These are phyloP conservation scores for Eriosoma lanigerum DNA, from an alignment of 1,140 invertebrate genomes.

Conservation along the genomic window DNA sequence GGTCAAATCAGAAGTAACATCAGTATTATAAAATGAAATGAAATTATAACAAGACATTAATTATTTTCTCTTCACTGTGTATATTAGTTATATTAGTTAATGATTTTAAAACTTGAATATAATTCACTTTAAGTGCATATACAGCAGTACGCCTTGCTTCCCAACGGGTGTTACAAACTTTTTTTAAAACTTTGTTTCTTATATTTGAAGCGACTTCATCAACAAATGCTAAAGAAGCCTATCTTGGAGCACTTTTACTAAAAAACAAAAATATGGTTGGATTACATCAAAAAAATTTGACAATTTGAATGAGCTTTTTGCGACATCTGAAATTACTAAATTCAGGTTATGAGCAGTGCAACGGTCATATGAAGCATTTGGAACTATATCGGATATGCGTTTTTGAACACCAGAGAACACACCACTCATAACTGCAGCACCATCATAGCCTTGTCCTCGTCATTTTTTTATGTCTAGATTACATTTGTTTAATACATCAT, in stretches of 20 bases:
- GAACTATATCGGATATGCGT: not conserved
- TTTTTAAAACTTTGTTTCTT: slow-evolving; percentile 13
- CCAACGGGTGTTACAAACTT: not conserved
- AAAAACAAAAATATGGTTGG: not conserved
- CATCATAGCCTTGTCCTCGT: slow-evolving; percentile 12
- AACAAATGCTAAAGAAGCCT: not conserved
- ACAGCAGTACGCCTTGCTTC: slow-evolving; percentile 5
- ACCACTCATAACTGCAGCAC: slow-evolving; percentile 20
- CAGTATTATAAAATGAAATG: too few species aligned
- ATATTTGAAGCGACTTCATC: not conserved
- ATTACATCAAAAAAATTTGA: slow-evolving; percentile 2
- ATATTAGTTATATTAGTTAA: slow-evolving; percentile 11
- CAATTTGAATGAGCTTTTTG: slow-evolving; percentile 6
- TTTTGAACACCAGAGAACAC: not conserved
- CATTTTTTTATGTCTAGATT: slow-evolving; percentile 29
- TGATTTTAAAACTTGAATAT: not conserved
- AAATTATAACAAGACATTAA: slow-evolving; percentile 3
- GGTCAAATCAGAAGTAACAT: too few species aligned
- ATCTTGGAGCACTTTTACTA: slow-evolving; percentile 7
- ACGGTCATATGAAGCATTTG: not conserved
- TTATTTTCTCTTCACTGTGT: not conserved
- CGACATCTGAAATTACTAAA: not conserved
- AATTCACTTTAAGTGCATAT: slow-evolving; percentile 8
- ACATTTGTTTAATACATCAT: not conserved
- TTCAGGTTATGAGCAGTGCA: slow-evolving; percentile 9